Evolutionary conservation across 2,888 invertebrate genomes (phyloP), one percentile per base, ranked within the genome.

Genomic region (Cerastis leucographa): DNA sequence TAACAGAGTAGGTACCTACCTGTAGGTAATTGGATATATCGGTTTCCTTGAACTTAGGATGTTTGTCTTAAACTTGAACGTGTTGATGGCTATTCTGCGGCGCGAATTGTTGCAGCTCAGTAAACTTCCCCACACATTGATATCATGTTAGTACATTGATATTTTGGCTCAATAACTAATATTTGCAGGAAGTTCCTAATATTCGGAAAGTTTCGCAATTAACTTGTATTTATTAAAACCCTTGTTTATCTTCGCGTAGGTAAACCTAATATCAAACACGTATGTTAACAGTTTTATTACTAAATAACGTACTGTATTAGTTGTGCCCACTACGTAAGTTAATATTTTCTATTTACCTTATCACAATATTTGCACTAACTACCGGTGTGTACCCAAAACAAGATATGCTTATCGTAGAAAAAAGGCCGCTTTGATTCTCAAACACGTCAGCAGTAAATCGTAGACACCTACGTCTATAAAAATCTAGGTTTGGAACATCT

Each of bases 1-100:
- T 85, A 80, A 22, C 29, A 35, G 35, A 35, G 35, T 35, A 35
- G 35, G 35, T 88, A 72, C 40, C 40, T 75, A 77, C 49, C 61
- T 44, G 66, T 81, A 74, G 76, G 81, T 92, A 90, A 91, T 91
- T 89, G 86, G 80, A 90, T 91, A 90, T 88, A 89, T 82, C 85
- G 89, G 87, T 88, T 88, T 85, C 81, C 84, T 86, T 87, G 84
- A 88, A 88, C 89, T 89, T 88, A 82, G 76, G 79, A 81, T 85
- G 89, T 86, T 87, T 88, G 86, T 84, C 88, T 81, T 84, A 85
- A 89, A 90, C 87, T 90, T 89, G 83, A 82, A 74, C 85, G 81
- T 83, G 69, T 72, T 79, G 83, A 72, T 77, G 86, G 84, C 85
- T 88, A 87, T 86, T 86, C 87, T 85, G 80, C 74, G 88, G 84